Evolutionary conservation across 2,888 invertebrate species (phyloP).

Genomic region (Mylabris sibirica): DNA sequence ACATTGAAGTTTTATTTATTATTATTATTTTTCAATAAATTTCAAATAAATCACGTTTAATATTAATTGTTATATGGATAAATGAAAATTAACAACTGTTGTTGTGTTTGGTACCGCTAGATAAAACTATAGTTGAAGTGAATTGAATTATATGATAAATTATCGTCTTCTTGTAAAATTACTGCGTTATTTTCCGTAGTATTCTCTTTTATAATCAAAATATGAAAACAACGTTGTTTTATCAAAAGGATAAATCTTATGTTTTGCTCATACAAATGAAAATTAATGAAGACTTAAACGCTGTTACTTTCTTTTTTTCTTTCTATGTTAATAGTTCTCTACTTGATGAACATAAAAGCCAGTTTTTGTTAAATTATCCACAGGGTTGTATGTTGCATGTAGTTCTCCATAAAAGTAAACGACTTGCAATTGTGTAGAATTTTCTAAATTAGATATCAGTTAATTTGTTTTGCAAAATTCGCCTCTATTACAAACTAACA

Average conservation of each 20-base stretch:
- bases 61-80: background rate
- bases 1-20: background rate
- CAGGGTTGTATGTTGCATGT: background rate
- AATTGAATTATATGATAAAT: background rate
- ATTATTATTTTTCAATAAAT: too few species aligned
- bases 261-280: background rate
- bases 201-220: background rate
- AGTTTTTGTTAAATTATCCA: background rate
- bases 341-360: background rate
- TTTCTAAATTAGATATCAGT: too few species aligned
- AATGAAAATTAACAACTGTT: background rate
- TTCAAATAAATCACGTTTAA: background rate
- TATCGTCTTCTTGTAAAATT: background rate
- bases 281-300: slow-evolving; percentile 5
- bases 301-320: background rate
- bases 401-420: background rate
- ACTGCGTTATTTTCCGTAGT: background rate
- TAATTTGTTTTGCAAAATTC: too few species aligned
- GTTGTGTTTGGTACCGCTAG: background rate
- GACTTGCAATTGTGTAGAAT: background rate
- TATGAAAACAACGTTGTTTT: background rate
- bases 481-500: too few species aligned
- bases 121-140: background rate
- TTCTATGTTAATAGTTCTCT: background rate
- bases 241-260: background rate